Base-by-base conservation (phyloP, 2,797 vertebrate species). In the Neosilurus hyrtlii region DNA sequence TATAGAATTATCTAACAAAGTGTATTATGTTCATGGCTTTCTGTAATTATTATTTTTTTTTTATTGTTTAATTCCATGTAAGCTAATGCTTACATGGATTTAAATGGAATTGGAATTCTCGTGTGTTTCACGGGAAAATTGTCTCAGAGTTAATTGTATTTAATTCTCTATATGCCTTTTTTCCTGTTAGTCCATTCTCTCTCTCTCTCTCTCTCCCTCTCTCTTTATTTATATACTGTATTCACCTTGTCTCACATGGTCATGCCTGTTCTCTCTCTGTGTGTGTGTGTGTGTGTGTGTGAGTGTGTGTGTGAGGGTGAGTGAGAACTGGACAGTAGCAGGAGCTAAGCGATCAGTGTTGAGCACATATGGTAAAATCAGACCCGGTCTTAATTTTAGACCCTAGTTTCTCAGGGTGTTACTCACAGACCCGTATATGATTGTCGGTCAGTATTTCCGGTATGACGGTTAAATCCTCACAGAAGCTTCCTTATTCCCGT, bases 31-130 rank as follows among this genome's bases (percentile, higher is more conserved):
- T 66, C 59, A 24, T 43, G 56, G 61, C 18, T 76, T 70, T 85
- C 83, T 86, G 67, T 78, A 74, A 83, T 79, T 62, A 62, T 51
- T 70, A 62, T 49, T 72, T 85, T 84, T 86, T 22, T 43, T 4
- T 51, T 71, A 24, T 24, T 67, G 26, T 30, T 16, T n/a, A 5
- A 4, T 9, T 22, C 26, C 14, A 43, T 67, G 82, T 57, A 75
- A 57, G 72, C 30, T 84, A 83, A 71, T 2, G 26, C 37, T 82
- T n/a, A n/a, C n/a, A n/a, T n/a, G n/a, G n/a, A n/a, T n/a, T n/a
- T n/a, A n/a, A n/a, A n/a, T n/a, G n/a, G n/a, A n/a, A n/a, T n/a
- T n/a, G n/a, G n/a, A n/a, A n/a, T n/a, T n/a, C n/a, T n/a, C n/a
- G 52, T 26, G 51, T 78, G 66, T 70, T 43, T 43, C 54, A 54